Percentiles rank a stretch among this genome's conserved stretches.
Evolutionary conservation across 2,888 invertebrate genomes (phyloP).

Genomic region (Drosophila paranaensis): DNA sequence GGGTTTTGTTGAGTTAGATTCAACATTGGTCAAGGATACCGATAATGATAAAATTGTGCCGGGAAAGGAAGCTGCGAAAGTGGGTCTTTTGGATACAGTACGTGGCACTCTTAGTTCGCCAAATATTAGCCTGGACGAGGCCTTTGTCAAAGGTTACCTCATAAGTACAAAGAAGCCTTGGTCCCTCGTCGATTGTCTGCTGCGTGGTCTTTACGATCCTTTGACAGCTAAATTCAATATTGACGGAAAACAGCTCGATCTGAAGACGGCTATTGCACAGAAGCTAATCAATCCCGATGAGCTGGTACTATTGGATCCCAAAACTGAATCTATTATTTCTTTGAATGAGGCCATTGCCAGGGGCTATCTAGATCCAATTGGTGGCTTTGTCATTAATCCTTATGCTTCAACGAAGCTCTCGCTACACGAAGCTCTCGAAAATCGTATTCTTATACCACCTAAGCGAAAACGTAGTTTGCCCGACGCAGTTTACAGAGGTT

Average conservation of each 20-base stretch:
- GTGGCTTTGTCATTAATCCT: constrained; percentile 92
- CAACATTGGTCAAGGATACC: constrained; percentile 91
- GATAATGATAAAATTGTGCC: constrained; percentile 88
- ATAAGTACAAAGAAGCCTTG: constrained; percentile 92
- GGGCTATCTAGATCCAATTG: constrained; percentile 91
- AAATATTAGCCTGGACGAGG: constrained; percentile 90
- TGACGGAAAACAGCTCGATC: constrained; percentile 88
- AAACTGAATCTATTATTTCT: constrained; percentile 92
- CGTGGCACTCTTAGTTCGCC: constrained; percentile 90
- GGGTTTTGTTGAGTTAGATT: constrained; percentile 90
- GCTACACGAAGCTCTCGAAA: constrained; percentile 93
- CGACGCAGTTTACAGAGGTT: constrained; percentile 96
- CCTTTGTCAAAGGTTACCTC: constrained; percentile 92
- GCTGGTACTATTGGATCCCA: constrained; percentile 91
- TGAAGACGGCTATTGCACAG: constrained; percentile 90
- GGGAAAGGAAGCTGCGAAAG: constrained; percentile 89
- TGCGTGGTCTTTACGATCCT: constrained; percentile 92
- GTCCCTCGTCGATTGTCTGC: constrained; percentile 93
- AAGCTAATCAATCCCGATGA: constrained; percentile 92
- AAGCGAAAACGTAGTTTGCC: constrained; percentile 93
- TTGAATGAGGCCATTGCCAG: constrained; percentile 91
- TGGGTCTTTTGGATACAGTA: constrained; percentile 89
- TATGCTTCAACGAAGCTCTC: constrained; percentile 90
- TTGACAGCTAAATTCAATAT: constrained; percentile 90
- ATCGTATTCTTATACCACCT: constrained; percentile 92